Conservation (phyloP, 2,113 vertebrate genomes). For the Neolamprologus sp. region DNA sequence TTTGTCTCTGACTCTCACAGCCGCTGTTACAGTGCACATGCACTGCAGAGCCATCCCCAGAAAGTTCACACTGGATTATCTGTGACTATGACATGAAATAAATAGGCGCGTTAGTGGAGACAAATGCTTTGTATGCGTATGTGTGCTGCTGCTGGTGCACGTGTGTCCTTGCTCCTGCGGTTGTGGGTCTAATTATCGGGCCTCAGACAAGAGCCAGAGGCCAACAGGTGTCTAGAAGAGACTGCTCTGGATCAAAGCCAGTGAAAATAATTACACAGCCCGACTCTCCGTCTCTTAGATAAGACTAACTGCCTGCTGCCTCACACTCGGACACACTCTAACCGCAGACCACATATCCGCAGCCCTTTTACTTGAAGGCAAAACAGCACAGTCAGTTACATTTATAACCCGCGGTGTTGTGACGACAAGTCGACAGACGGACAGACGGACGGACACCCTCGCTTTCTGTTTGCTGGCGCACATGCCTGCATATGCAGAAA, state of each 20-base stretch:
- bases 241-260: conserved; percentile 68
- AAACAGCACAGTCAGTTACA: neutral
- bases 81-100: neutral
- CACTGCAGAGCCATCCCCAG: neutral
- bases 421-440: neutral
- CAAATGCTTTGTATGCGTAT: neutral
- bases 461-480: neutral
- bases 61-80: neutral
- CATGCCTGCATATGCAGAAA: neutral
- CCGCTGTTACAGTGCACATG: neutral
- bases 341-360: conserved; percentile 2
- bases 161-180: neutral
- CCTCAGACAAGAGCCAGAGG: conserved; percentile 48
- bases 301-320: conserved; percentile 26
- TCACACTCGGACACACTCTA: conserved; percentile 22
- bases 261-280: conserved; percentile 64
- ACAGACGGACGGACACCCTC: neutral
- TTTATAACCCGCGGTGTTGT: neutral
- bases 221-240: conserved; percentile 67
- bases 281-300: conserved; percentile 21
- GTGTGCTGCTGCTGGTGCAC: neutral
- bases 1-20: neutral
- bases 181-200: conserved; percentile 58
- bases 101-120: neutral
- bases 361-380: neutral